phyloP scores from a whole-genome alignment of 1,140 invertebrate genomes.

The Mamestra configurata region DNA sequence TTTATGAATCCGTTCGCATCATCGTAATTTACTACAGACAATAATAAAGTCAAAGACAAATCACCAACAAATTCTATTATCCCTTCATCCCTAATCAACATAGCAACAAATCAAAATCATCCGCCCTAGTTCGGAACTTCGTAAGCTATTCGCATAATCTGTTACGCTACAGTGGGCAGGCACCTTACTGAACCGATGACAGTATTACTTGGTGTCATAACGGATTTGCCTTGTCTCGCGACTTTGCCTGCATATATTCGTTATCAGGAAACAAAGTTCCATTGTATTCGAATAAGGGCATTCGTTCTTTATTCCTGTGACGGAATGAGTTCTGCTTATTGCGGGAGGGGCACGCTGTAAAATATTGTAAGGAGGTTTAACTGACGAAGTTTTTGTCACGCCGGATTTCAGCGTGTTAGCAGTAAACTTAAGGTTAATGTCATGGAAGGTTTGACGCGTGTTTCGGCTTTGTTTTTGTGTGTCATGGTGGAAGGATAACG shows the following conservation, averaged over 20 bases:
- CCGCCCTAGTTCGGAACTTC: constrained; percentile 15
- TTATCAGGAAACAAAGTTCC: constrained; percentile 55
- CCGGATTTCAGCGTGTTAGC: constrained; percentile 28
- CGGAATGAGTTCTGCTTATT: constrained; percentile 60
- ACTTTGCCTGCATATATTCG: constrained; percentile 56
- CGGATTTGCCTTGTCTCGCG: constrained; percentile 58
- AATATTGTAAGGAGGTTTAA: constrained; percentile 41
- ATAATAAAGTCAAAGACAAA: neutral
- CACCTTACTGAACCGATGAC: constrained; percentile 40
- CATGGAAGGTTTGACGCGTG: constrained; percentile 31
- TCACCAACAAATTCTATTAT: constrained; percentile 3
- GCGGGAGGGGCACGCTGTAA: constrained; percentile 38
- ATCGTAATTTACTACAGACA: neutral
- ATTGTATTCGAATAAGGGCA: constrained; percentile 45
- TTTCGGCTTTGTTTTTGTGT: constrained; percentile 19
- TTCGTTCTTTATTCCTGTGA: constrained; percentile 54
- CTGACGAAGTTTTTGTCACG: constrained; percentile 40
- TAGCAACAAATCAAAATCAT: constrained; percentile 36
- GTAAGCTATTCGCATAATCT: constrained; percentile 37
- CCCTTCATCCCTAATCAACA: constrained; percentile 34
- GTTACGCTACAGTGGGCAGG: constrained; percentile 18
- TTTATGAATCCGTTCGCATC: neutral
- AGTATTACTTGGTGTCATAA: constrained; percentile 56
- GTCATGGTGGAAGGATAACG: neutral
- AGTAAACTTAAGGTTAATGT: constrained; percentile 45